Percentiles rank a stretch among this genome's conserved stretches.
These are phyloP conservation scores for Ariopsis seemanni DNA, from an alignment of 2,113 vertebrate species.

Conservation along the genomic window DNA sequence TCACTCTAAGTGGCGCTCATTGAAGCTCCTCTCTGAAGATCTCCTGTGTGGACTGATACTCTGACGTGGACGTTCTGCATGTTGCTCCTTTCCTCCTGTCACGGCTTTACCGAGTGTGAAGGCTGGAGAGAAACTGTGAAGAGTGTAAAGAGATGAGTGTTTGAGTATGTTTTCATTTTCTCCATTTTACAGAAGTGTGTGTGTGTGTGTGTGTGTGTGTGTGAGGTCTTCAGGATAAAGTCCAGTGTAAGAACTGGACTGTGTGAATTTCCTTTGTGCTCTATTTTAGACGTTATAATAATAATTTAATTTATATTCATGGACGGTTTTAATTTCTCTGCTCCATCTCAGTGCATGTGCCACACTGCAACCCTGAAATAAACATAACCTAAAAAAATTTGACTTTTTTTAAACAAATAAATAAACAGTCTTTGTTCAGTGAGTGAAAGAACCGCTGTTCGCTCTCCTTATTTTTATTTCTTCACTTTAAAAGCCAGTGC, in stretches of 20 bases:
- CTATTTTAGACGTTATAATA: not conserved
- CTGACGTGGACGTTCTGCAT: constrained; percentile 3
- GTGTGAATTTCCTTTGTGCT: not conserved
- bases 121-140: constrained; percentile 25
- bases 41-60: not conserved
- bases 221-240: not conserved
- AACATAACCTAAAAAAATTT: not conserved
- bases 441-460: not conserved
- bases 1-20: not conserved
- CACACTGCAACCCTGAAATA: not conserved
- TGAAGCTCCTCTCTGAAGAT: not conserved
- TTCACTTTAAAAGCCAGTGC: not conserved
- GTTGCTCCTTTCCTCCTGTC: constrained; percentile 6
- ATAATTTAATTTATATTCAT: not conserved
- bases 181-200: not conserved
- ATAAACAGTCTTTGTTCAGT: not conserved
- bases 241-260: not conserved
- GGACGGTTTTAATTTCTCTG: not conserved
- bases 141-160: not conserved
- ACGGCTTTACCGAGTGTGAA: not conserved
- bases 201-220: constrained; percentile 10
- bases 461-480: not conserved
- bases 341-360: not conserved
- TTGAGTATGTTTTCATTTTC: not conserved
- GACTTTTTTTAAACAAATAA: not conserved